These are phyloP conservation scores for Takifugu rubripes DNA, from an alignment of 2,797 vertebrate species.

Conservation along the genomic window DNA sequence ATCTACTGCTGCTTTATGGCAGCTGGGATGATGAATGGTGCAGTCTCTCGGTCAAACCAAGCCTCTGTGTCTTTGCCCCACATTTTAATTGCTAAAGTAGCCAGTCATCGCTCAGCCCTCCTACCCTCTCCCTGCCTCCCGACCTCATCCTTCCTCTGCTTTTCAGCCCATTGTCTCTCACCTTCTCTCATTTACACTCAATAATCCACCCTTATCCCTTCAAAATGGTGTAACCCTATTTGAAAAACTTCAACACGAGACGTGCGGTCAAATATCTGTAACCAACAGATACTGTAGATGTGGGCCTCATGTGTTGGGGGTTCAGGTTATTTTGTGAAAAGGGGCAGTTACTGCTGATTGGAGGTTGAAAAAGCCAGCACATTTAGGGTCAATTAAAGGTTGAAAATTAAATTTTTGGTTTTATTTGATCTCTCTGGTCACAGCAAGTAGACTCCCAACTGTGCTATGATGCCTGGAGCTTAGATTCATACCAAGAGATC, in stretches of 20 bases:
- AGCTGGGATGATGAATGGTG: slow-evolving; percentile 99
- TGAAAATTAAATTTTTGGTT: no score
- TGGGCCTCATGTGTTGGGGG: no score
- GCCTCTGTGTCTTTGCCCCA: slow-evolving; percentile 98
- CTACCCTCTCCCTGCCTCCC: slow-evolving; percentile 70
- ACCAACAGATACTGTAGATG: not conserved
- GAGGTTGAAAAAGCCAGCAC: no score
- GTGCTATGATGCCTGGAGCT: no score
- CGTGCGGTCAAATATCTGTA: slow-evolving; percentile 33
- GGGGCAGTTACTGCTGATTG: no score
- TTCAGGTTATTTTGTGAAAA: no score
- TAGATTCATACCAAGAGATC: no score
- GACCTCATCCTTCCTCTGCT: slow-evolving; percentile 66
- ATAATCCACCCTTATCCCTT: slow-evolving; percentile 68
- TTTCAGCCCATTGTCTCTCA: slow-evolving; percentile 69
- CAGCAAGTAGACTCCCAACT: no score
- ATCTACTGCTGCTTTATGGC: slow-evolving; percentile 99
- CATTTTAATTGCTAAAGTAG: slow-evolving; percentile 99
- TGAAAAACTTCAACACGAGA: slow-evolving; percentile 37
- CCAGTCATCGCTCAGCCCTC: slow-evolving; percentile 96
- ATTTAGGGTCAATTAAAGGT: no score
- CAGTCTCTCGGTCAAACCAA: slow-evolving; percentile 99
- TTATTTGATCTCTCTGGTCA: no score
- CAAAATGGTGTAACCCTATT: slow-evolving; percentile 45
- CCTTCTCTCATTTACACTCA: slow-evolving; percentile 53